Conservation (phyloP, 2,113 vertebrate species). For the Pterophyllum scalare region DNA sequence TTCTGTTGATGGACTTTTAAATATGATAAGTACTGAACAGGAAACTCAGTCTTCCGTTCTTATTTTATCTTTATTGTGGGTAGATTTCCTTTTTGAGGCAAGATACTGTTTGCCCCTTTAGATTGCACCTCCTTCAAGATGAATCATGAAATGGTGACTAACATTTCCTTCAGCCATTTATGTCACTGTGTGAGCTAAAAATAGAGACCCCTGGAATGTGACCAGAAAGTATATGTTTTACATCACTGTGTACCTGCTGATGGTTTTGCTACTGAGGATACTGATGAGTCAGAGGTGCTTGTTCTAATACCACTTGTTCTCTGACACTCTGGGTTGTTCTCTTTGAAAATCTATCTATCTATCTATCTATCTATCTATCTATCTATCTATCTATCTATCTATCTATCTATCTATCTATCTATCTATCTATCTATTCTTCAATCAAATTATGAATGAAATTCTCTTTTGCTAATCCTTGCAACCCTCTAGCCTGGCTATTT, state of each 20-base stretch:
- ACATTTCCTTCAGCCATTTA: constrained; percentile 24
- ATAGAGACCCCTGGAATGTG: constrained; percentile 55
- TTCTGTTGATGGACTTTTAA: neutral
- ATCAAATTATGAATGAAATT: constrained; percentile 18
- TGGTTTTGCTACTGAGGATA: neutral
- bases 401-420: constrained; percentile 18
- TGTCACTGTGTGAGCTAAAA: constrained; percentile 52
- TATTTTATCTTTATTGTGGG: neutral
- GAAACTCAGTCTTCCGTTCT: neutral
- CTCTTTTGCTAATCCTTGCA: neutral
- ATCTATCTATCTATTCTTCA: neutral
- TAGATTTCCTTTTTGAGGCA: neutral
- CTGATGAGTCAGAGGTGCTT: neutral
- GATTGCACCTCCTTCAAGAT: constrained; percentile 3
- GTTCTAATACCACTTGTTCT: neutral
- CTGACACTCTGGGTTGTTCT: neutral
- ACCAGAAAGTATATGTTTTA: constrained; percentile 20
- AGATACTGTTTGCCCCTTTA: constrained; percentile 1
- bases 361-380: constrained; percentile 6
- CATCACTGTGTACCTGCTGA: constrained; percentile 3
- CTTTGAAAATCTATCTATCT: neutral
- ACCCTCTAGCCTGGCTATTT: constrained; percentile 55
- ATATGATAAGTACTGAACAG: neutral
- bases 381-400: neutral
- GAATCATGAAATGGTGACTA: constrained; percentile 45